These are phyloP conservation scores for Illadopsis cleaveri DNA, from an alignment of 2,113 vertebrate genomes.

Conservation along the genomic window DNA sequence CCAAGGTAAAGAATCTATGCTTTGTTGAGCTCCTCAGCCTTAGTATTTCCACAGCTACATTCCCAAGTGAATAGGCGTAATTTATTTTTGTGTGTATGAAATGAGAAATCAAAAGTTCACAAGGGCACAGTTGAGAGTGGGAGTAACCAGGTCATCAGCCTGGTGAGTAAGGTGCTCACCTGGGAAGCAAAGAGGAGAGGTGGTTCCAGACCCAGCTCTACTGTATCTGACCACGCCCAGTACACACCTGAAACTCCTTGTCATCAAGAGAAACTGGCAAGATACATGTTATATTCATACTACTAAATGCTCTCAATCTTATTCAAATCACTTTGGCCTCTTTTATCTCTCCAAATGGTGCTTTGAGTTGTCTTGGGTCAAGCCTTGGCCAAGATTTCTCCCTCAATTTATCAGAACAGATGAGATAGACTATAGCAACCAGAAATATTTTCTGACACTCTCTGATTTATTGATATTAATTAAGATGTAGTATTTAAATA, in stretches of 20 bases:
- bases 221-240: neutral
- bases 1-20: neutral
- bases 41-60: neutral
- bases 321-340: neutral
- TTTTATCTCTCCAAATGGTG: neutral
- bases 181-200: neutral
- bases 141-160: neutral
- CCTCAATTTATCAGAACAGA: neutral
- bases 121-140: fast-evolving
- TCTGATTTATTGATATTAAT: neutral
- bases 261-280: neutral
- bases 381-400: neutral
- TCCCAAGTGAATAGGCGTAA: neutral
- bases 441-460: neutral
- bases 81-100: neutral
- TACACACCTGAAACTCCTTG: neutral
- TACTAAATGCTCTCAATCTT: neutral
- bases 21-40: neutral
- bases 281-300: fast-evolving
- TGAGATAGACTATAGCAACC: neutral
- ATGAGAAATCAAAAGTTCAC: neutral
- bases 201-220: neutral
- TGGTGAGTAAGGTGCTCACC: neutral
- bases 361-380: neutral
- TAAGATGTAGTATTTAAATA: neutral